Evolutionary conservation across 2,797 vertebrate species (phyloP).

Genomic region (Avahi laniger): DNA sequence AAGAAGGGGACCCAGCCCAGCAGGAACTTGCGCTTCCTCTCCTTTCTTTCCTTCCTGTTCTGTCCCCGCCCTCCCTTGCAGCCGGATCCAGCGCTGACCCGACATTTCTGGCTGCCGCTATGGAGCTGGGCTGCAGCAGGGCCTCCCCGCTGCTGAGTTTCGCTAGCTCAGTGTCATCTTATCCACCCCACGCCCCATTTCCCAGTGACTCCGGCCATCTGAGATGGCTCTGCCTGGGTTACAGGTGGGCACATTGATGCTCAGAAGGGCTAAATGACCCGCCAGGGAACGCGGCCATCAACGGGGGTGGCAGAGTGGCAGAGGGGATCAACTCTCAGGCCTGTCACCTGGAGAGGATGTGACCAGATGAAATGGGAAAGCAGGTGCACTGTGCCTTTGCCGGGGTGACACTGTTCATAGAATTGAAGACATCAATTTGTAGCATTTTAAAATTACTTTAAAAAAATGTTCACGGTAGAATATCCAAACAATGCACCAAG

Average conservation of each 20-base stretch:
- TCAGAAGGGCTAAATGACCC: background rate
- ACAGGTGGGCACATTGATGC: background rate
- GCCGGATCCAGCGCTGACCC: background rate
- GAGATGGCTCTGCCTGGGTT: background rate
- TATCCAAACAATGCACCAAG: background rate
- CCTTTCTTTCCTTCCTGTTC: background rate
- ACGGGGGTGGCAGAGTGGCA: background rate
- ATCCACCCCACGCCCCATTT: background rate
- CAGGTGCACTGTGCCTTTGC: background rate
- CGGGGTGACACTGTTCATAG: background rate
- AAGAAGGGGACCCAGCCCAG: background rate
- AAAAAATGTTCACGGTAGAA: background rate
- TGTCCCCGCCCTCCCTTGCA: background rate
- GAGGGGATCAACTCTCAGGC: background rate
- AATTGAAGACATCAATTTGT: background rate
- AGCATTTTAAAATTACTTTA: background rate
- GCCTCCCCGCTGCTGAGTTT: background rate
- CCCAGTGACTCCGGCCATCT: background rate
- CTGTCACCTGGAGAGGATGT: background rate
- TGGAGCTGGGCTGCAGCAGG: background rate
- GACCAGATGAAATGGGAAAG: background rate
- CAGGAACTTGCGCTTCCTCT: background rate
- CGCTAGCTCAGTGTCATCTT: background rate
- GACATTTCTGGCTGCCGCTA: fast-evolving
- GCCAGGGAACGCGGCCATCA: background rate